Evolutionary conservation across 1,140 invertebrate species (phyloP).

Genomic region (Drosophila albomicans): DNA sequence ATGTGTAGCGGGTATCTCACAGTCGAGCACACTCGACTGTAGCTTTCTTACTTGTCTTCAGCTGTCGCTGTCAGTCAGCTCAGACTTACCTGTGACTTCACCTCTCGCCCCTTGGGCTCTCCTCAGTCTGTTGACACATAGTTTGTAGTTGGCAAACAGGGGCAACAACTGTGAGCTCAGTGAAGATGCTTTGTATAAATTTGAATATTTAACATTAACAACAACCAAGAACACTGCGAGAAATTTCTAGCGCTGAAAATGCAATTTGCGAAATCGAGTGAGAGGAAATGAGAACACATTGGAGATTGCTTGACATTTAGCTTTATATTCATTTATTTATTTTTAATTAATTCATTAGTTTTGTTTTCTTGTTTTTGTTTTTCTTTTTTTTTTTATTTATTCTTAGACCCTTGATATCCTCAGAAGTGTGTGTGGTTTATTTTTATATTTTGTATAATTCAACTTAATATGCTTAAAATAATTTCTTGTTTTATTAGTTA

Average conservation of each 20-base stretch:
- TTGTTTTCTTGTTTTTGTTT: too few relatives aligned
- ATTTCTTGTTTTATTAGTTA: conserved; percentile 33
- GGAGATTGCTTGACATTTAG: conserved; percentile 71
- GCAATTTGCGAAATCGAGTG: too few relatives aligned
- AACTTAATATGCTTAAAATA: conserved; percentile 69
- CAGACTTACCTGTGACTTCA: conserved; percentile 23
- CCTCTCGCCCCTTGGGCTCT: too few relatives aligned
- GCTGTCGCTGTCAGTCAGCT: conserved; percentile 58
- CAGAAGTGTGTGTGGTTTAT: conserved; percentile 75
- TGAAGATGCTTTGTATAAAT: conserved; percentile 82
- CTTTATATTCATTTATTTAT: conserved; percentile 83
- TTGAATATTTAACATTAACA: conserved; percentile 74
- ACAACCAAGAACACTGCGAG: conserved; percentile 9
- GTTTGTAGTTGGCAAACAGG: conserved; percentile 74
- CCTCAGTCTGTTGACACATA: conserved; percentile 68
- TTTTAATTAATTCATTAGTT: conserved; percentile 81
- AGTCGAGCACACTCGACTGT: too few relatives aligned
- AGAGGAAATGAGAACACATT: conserved; percentile 31
- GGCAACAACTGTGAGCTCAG: conserved; percentile 48
- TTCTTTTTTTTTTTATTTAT: conserved; percentile 60
- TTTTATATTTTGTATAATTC: conserved; percentile 65
- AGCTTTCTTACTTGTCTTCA: conserved; percentile 37
- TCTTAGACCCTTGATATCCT: conserved; percentile 83
- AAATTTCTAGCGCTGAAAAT: conserved; percentile 5
- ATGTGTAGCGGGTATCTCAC: too few relatives aligned